Conservation (phyloP, 2,113 vertebrate genomes). For the Caranx ignobilis region DNA sequence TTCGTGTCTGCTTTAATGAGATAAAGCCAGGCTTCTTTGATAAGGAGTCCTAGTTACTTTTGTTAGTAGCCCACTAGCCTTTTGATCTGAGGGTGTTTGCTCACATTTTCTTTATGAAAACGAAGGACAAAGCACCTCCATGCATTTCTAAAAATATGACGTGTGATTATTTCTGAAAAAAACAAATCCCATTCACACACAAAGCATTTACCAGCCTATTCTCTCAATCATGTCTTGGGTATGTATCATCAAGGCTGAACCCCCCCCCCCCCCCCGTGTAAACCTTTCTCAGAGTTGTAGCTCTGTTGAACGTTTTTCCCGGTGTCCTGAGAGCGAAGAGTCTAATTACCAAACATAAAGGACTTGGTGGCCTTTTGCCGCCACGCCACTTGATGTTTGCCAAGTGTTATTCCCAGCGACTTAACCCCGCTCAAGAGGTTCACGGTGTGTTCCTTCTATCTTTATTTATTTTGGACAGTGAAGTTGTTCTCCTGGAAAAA, state of each 20-base stretch:
- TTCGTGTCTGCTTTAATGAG: constrained; percentile 72
- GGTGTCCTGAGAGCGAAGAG: not conserved
- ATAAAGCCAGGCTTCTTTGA: constrained; percentile 75
- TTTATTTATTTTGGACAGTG: constrained; percentile 71
- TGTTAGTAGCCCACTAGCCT: constrained; percentile 61
- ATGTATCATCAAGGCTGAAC: not conserved
- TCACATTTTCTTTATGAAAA: constrained; percentile 40
- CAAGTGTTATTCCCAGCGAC: constrained; percentile 54
- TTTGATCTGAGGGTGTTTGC: constrained; percentile 75
- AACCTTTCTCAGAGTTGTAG: not conserved
- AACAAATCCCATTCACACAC: not conserved
- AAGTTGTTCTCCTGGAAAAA: constrained; percentile 61
- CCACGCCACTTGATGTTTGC: constrained; percentile 46
- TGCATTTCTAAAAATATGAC: constrained; percentile 1
- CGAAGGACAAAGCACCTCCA: constrained; percentile 41
- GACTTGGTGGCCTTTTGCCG: constrained; percentile 28
- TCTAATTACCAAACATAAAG: constrained; percentile 41
- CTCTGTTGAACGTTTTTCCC: not conserved
- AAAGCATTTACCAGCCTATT: not conserved
- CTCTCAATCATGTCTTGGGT: not conserved
- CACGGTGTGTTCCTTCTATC: constrained; percentile 55
- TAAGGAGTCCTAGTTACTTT: constrained; percentile 72
- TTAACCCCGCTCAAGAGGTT: constrained; percentile 65
- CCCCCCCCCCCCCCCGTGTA: not conserved
- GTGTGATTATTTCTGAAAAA: not conserved